Conservation (phyloP, 1,140 invertebrate species). For the Acarapis woodi region DNA sequence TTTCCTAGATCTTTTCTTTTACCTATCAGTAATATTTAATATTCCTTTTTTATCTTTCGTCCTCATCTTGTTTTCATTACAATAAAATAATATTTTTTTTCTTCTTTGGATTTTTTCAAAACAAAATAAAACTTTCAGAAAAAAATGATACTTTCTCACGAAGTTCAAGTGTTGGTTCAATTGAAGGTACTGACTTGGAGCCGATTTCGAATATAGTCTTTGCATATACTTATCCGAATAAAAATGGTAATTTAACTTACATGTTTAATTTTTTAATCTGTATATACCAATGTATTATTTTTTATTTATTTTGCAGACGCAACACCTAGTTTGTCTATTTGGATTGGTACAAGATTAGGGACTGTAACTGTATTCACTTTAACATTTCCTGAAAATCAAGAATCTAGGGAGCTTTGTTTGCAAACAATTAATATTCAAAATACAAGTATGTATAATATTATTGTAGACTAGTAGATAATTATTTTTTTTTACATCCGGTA, state of each 20-base stretch:
- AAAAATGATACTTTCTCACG: constrained; percentile 80
- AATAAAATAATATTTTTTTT: not conserved
- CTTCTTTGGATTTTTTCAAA: too few species aligned
- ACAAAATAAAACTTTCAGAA: constrained; percentile 37
- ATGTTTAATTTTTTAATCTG: not conserved
- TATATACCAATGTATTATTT: not conserved
- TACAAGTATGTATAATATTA: constrained; percentile 33
- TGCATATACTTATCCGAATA: constrained; percentile 77
- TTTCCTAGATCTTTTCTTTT: too few species aligned
- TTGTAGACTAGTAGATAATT: not conserved
- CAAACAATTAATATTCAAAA: constrained; percentile 69
- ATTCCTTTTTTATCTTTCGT: not conserved
- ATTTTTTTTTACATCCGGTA: not conserved
- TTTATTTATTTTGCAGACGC: constrained; percentile 29
- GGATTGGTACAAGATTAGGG: constrained; percentile 81
- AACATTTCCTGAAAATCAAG: constrained; percentile 44
- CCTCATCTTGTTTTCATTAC: not conserved
- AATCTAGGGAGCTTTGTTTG: constrained; percentile 29
- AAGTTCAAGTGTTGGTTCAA: constrained; percentile 82
- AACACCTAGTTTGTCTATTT: constrained; percentile 47
- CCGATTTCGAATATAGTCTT: constrained; percentile 82
- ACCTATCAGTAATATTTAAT: too few species aligned
- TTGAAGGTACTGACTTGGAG: constrained; percentile 83
- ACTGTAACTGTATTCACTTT: constrained; percentile 72
- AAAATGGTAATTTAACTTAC: constrained; percentile 17